Base-by-base conservation (phyloP, 2,888 invertebrate species). In the Scaeva pyrastri region DNA sequence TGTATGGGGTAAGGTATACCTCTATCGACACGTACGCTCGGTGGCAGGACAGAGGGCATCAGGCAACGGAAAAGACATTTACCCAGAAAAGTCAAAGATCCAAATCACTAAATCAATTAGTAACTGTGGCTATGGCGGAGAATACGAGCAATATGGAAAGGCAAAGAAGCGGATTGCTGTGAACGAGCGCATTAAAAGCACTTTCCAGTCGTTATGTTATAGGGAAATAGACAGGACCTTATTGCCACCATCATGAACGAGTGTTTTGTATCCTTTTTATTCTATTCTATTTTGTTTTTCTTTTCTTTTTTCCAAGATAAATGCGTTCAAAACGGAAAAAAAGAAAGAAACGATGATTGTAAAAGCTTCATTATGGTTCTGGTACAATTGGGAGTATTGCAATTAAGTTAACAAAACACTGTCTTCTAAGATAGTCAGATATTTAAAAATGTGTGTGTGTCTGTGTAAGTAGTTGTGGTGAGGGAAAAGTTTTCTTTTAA, bases 51-150 rank as follows among this genome's bases (percentile, higher is more conserved):
- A 52, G 52, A 14, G 8, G n/a, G 4, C 43, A n/a, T 5, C 5
- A 16, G 4, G 12, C 2, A 73, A 31, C 31, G 12, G 26, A 26
- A 39, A 70, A 60, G 71, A 74, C 48, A 70, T 45, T 81, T 70
- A 62, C 62, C 39, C 60, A 48, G 39, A 58, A 60, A 76, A 72
- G 80, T 72, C 84, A 66, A 66, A 60, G 72, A 85, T 75, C 79
- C 72, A 60, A 75, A 85, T 80, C 84, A 80, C 84, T 85, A 80
- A 80, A 80, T 80, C 80, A 85, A 85, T 85, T 85, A 75, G 84
- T 66, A 39, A 56, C 70, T 45, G 64, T 58, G 48, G 79, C 56
- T 45, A 73, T 74, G 31, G 56, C 31, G 39, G 36, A n/a, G 19
- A 41, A 50, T 12, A 58, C 36, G 26, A 55, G 39, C 16, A 43